Conservation (phyloP, 2,797 vertebrate genomes). For the Netta rufina region DNA sequence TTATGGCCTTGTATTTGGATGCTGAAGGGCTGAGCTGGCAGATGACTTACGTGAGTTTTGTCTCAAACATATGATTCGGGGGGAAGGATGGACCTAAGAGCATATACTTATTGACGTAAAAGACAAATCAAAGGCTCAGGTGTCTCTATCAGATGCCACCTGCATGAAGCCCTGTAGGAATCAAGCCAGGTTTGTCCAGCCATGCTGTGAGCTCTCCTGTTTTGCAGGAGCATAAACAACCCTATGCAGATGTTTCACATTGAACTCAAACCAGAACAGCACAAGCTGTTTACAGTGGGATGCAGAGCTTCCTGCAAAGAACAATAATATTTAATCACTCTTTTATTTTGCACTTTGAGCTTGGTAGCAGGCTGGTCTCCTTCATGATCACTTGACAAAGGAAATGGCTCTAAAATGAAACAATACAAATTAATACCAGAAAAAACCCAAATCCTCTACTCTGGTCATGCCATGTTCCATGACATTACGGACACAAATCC, state of each 20-base stretch:
- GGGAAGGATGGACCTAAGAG: not conserved
- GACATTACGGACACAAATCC: not conserved
- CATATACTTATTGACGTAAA: not conserved
- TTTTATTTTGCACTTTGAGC: not conserved
- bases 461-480: not conserved
- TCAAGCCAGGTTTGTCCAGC: not conserved
- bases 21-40: not conserved
- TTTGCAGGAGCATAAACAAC: not conserved
- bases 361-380: not conserved
- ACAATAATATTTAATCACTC: not conserved
- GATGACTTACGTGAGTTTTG: rapidly evolving
- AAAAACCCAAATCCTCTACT: not conserved
- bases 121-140: not conserved
- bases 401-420: not conserved
- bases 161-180: not conserved
- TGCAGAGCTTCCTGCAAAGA: not conserved
- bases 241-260: not conserved
- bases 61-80: not conserved
- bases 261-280: not conserved
- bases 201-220: not conserved
- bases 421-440: not conserved
- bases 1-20: not conserved
- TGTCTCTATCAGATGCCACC: not conserved
- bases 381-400: not conserved
- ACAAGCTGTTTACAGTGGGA: not conserved